phyloP scores from a whole-genome alignment of 2,113 vertebrate genomes.

The Sylvia atricapilla region DNA sequence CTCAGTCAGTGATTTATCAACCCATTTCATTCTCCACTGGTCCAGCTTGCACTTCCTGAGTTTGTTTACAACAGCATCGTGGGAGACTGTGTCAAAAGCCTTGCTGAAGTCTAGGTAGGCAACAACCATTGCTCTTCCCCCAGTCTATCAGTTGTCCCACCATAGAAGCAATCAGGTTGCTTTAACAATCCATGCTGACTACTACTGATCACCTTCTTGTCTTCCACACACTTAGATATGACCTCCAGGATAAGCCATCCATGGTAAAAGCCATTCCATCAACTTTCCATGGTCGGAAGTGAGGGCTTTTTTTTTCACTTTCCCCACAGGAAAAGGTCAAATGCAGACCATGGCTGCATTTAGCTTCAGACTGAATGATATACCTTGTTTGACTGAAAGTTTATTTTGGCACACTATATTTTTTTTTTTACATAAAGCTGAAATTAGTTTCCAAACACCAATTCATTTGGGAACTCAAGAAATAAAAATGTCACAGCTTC shows the following conservation, averaged over 20 bases:
- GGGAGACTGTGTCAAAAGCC: neutral
- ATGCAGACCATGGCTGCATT: neutral
- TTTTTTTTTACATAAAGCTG: neutral
- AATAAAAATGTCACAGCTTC: neutral
- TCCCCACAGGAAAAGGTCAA: neutral
- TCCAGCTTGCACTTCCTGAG: neutral
- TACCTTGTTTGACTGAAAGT: neutral
- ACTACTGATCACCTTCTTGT: neutral
- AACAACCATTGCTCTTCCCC: neutral
- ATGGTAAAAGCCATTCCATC: neutral
- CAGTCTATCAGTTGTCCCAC: neutral
- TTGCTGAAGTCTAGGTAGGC: neutral
- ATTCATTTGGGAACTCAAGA: neutral
- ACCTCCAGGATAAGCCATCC: neutral
- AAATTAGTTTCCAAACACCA: neutral
- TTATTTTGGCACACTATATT: neutral
- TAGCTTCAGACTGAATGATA: neutral
- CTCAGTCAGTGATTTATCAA: neutral
- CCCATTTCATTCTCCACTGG: neutral
- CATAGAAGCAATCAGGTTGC: neutral
- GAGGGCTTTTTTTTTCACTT: neutral
- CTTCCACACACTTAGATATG: neutral
- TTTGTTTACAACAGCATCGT: neutral
- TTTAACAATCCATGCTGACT: neutral
- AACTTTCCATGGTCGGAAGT: neutral